Percentiles rank a stretch among this genome's conserved stretches.
These are phyloP conservation scores for Tenualosa thibaudeaui DNA, from an alignment of 2,797 vertebrate genomes.

Conservation along the genomic window DNA sequence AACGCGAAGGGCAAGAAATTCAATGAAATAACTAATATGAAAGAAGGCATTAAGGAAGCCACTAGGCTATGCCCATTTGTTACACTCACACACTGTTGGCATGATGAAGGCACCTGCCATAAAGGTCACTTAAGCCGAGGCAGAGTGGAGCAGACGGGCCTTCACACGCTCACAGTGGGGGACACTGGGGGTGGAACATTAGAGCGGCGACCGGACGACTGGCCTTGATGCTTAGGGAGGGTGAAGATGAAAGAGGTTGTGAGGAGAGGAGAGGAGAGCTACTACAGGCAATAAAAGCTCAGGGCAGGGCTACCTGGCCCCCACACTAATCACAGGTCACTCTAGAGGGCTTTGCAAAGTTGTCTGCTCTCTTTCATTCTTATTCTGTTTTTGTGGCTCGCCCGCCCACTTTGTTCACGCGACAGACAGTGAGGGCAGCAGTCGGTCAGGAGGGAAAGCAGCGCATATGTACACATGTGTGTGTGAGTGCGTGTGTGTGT, in stretches of 20 bases:
- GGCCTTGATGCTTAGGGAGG: conserved; percentile 2
- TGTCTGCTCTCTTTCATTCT: not conserved
- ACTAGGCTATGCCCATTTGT: not conserved
- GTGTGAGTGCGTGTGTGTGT: not conserved
- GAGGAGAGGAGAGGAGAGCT: not conserved
- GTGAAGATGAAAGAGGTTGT: not conserved
- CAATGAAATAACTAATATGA: too few relatives aligned
- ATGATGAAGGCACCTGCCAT: not conserved
- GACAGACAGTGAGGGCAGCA: not conserved
- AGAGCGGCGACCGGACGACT: not conserved
- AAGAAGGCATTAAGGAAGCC: not conserved
- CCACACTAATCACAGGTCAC: conserved; percentile 1
- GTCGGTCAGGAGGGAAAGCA: not conserved
- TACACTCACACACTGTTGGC: not conserved
- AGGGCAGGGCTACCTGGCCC: not conserved
- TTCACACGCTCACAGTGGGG: not conserved
- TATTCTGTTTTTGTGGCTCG: not conserved
- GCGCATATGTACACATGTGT: not conserved
- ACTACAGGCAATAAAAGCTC: not conserved
- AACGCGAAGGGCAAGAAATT: not conserved
- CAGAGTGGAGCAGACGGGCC: not conserved
- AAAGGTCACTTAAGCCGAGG: not conserved
- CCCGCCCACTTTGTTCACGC: not conserved
- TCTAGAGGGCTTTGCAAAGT: conserved; percentile 1
- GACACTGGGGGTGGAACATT: not conserved